Percentiles rank a stretch among this genome's conserved stretches.
Conservation (phyloP, 2,797 vertebrate species). For the Acipenser transmontanus region DNA sequence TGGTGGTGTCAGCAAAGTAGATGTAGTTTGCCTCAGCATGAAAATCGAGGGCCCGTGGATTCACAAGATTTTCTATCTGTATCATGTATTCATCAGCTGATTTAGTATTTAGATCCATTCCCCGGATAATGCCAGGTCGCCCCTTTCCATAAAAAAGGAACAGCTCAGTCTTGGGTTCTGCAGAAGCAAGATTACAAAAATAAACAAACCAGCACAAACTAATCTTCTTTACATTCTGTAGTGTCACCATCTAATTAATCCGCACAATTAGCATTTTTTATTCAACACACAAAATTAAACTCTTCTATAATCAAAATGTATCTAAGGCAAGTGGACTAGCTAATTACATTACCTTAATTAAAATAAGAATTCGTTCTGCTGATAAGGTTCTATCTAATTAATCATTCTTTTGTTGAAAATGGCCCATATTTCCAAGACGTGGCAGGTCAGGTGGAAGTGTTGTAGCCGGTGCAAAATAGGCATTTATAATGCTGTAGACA, state of each 20-base stretch:
- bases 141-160: constrained; percentile 98
- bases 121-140: constrained; percentile 86
- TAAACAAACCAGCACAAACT: constrained; percentile 48
- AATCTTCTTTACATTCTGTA: constrained; percentile 47
- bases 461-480: constrained; percentile 38
- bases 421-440: constrained; percentile 32
- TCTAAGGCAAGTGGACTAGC: constrained; percentile 40
- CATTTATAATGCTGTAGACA: constrained; percentile 33
- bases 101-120: constrained; percentile 90
- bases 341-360: constrained; percentile 62
- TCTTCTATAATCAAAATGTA: constrained; percentile 45
- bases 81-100: constrained; percentile 90
- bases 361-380: constrained; percentile 53
- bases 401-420: constrained; percentile 47
- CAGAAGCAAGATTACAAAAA: constrained; percentile 56
- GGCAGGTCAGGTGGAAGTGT: constrained; percentile 38
- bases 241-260: constrained; percentile 58
- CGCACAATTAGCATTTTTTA: constrained; percentile 44
- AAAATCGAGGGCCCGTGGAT: constrained; percentile 91
- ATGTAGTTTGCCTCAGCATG: constrained; percentile 84
- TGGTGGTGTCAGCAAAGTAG: constrained; percentile 97
- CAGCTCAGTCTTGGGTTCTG: constrained; percentile 91
- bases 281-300: constrained; percentile 52
- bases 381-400: constrained; percentile 47
- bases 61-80: constrained; percentile 90